phyloP scores from a whole-genome alignment of 2,888 invertebrate species.

The Parnassius glacialis region DNA sequence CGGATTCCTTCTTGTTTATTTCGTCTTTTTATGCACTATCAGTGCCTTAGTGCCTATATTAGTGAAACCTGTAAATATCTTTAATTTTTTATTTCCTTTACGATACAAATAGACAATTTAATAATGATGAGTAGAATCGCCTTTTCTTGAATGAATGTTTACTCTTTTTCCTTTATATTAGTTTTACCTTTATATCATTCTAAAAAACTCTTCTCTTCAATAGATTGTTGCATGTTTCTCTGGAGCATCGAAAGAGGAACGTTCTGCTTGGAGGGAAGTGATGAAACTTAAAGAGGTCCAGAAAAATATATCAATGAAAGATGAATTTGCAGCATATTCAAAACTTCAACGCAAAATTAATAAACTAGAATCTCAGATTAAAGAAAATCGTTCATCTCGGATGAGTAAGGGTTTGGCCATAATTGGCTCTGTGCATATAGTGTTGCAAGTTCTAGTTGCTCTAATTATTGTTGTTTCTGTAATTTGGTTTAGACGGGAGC shows the following conservation, averaged over 20 bases:
- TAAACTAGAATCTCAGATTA: constrained; percentile 70
- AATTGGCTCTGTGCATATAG: constrained; percentile 60
- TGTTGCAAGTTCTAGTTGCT: constrained; percentile 55
- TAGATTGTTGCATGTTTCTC: constrained; percentile 76
- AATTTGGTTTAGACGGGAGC: constrained; percentile 67
- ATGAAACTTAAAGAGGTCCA: constrained; percentile 69
- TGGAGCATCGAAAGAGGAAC: constrained; percentile 68
- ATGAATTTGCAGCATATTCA: constrained; percentile 81
- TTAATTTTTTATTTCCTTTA: not conserved
- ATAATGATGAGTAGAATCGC: no score
- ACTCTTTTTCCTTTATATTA: not conserved
- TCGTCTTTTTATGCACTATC: constrained; percentile 67
- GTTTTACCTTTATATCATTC: not conserved
- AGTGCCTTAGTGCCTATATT: constrained; percentile 68
- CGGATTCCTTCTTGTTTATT: constrained; percentile 68
- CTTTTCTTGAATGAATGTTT: not conserved
- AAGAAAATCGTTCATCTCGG: constrained; percentile 61
- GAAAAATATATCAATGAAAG: constrained; percentile 75
- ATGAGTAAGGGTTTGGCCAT: constrained; percentile 62
- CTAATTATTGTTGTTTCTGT: constrained; percentile 59
- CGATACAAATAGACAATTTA: not conserved
- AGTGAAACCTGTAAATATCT: constrained; percentile 73
- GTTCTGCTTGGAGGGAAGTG: constrained; percentile 59
- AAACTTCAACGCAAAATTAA: constrained; percentile 81
- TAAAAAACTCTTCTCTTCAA: constrained; percentile 35